These are phyloP conservation scores for Cassiopea xamachana DNA, from an alignment of 30 jellyfish, hydroid and myxozoan species.

Conservation along the genomic window DNA sequence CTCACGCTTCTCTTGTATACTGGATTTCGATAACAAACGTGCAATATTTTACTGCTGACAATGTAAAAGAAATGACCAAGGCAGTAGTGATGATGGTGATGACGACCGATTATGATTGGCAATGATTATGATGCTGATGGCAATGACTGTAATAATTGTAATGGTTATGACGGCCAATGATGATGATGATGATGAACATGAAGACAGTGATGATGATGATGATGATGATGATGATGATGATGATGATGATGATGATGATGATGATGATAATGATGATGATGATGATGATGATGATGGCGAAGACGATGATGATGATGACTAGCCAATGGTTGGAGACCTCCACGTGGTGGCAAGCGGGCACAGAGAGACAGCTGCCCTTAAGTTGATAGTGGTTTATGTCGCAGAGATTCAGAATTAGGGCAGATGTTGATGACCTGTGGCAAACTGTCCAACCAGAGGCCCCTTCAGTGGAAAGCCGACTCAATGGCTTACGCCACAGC, in stretches of 20 bases:
- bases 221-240: neutral
- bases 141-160: neutral
- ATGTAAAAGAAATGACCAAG: neutral
- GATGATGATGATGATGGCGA: neutral
- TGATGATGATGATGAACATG: slow-evolving; percentile 3
- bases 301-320: no score
- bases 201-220: neutral
- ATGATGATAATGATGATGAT: slow-evolving; percentile 23
- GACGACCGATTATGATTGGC: neutral
- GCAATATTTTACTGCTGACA: no score
- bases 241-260: slow-evolving; percentile 21
- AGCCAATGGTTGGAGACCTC: no score
- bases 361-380: no score
- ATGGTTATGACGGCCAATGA: slow-evolving; percentile 3
- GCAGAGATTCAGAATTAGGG: no score
- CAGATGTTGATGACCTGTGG: neutral
- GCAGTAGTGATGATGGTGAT: slow-evolving; percentile 2
- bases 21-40: no score
- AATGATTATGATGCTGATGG: slow-evolving; percentile 10
- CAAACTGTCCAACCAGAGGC: no score
- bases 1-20: no score
- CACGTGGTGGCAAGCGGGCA: no score
- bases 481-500: no score
- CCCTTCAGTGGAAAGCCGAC: no score
- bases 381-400: no score